These are phyloP conservation scores for Diadophis punctatus DNA, from an alignment of 2,113 vertebrate species.

Conservation along the genomic window DNA sequence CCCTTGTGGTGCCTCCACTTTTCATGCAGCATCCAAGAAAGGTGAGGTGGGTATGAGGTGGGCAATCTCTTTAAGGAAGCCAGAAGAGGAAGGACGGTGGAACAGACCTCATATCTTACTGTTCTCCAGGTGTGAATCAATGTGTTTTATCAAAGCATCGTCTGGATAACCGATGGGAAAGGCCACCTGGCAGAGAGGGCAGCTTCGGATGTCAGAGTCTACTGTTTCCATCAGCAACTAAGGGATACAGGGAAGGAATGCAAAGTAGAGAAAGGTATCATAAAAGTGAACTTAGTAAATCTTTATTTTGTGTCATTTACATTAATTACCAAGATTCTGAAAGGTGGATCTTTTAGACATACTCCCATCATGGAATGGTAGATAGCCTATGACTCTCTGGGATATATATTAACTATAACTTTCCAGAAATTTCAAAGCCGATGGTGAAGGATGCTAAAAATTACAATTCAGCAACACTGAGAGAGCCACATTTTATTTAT, in stretches of 20 bases:
- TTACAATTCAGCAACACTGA: background rate
- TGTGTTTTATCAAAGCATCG: conserved; percentile 97
- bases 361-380: background rate
- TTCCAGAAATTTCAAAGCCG: background rate
- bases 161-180: conserved; percentile 95
- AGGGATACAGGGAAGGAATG: background rate
- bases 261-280: background rate
- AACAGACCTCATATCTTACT: conserved; percentile 89
- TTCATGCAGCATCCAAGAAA: conserved; percentile 74
- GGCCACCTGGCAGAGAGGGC: conserved; percentile 93
- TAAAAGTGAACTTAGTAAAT: background rate
- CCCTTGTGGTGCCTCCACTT: conserved; percentile 46
- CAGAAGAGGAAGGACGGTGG: background rate
- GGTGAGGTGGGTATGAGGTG: conserved; percentile 6
- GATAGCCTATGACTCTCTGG: background rate
- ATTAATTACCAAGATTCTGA: background rate
- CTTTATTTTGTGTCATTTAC: background rate
- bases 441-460: background rate
- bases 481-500: too few species aligned
- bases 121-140: conserved; percentile 97
- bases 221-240: conserved; percentile 98
- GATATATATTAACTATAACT: background rate
- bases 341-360: background rate
- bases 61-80: conserved; percentile 15
- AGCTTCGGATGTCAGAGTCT: conserved; percentile 93